These are phyloP conservation scores for Bothrops jararaca DNA, from an alignment of 2,113 vertebrate species.

Conservation along the genomic window DNA sequence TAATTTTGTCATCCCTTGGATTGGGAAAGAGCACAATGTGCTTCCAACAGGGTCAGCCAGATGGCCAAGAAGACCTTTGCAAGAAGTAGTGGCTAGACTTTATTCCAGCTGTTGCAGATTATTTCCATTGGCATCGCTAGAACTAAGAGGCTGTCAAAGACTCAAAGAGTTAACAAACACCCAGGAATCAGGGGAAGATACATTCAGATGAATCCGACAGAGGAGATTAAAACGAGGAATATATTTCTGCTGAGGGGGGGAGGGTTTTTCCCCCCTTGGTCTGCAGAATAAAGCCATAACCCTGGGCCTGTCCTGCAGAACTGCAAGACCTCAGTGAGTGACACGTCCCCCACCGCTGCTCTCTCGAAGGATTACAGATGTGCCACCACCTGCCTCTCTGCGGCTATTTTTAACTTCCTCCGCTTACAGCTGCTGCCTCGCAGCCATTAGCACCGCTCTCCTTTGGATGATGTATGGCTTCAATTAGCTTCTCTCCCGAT, in stretches of 20 bases:
- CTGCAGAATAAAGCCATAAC: not conserved
- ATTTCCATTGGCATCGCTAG: not conserved
- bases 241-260: not conserved
- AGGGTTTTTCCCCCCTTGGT: fast-evolving
- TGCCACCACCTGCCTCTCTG: constrained; percentile 37
- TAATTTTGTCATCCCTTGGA: not conserved
- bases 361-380: constrained; percentile 40
- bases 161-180: not conserved
- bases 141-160: not conserved
- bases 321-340: constrained; percentile 24
- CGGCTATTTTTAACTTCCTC: constrained; percentile 66
- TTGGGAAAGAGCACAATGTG: not conserved
- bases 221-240: not conserved
- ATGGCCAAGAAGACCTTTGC: not conserved
- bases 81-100: not conserved
- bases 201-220: not conserved
- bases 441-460: constrained; percentile 18
- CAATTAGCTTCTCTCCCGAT: constrained; percentile 5
- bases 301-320: not conserved
- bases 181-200: not conserved
- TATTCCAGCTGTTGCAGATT: not conserved
- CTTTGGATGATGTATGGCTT: not conserved
- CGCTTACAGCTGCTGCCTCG: constrained; percentile 23
- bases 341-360: constrained; percentile 30
- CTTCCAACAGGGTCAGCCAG: not conserved